Conservation (phyloP, 2,888 invertebrate genomes). For the Pseudococcus longispinus region DNA sequence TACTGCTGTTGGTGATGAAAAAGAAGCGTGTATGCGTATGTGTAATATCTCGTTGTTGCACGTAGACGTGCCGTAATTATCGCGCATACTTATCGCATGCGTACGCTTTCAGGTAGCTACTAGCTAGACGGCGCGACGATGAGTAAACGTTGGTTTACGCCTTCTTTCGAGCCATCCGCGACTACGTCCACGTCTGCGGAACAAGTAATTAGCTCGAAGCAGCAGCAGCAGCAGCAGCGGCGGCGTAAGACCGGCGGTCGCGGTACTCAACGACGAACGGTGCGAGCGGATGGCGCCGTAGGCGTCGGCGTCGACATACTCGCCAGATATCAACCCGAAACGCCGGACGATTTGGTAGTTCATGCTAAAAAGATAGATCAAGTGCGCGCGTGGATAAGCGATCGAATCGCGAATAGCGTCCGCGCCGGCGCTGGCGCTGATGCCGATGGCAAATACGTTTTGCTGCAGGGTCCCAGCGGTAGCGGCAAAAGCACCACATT, state of each 20-base stretch:
- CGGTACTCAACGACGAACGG: neutral
- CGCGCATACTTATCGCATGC: neutral
- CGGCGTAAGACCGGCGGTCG: neutral
- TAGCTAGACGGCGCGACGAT: neutral
- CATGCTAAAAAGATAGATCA: constrained; percentile 78
- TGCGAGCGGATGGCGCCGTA: neutral
- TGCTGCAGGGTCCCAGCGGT: constrained; percentile 84
- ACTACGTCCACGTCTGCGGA: neutral
- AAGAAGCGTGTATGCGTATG: too few species aligned
- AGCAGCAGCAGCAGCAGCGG: too few species aligned
- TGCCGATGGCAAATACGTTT: constrained; percentile 62
- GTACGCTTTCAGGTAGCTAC: neutral
- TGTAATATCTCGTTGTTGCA: too few species aligned
- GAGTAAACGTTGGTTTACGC: constrained; percentile 58
- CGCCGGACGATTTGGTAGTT: constrained; percentile 73
- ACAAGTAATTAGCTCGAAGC: neutral
- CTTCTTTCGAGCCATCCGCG: constrained; percentile 52
- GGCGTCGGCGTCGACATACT: constrained; percentile 66
- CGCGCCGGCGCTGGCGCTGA: too few species aligned
- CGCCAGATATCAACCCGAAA: constrained; percentile 69
- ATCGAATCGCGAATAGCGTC: constrained; percentile 64
- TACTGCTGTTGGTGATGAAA: too few species aligned
- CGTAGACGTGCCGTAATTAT: too few species aligned
- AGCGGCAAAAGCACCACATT: constrained; percentile 82
- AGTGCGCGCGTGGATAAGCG: constrained; percentile 72